A percentile compares a stretch with the other conserved stretches of the same genome.
phyloP scores from a whole-genome alignment of 2,888 invertebrate genomes.

The Fissipunctia ypsillon region DNA sequence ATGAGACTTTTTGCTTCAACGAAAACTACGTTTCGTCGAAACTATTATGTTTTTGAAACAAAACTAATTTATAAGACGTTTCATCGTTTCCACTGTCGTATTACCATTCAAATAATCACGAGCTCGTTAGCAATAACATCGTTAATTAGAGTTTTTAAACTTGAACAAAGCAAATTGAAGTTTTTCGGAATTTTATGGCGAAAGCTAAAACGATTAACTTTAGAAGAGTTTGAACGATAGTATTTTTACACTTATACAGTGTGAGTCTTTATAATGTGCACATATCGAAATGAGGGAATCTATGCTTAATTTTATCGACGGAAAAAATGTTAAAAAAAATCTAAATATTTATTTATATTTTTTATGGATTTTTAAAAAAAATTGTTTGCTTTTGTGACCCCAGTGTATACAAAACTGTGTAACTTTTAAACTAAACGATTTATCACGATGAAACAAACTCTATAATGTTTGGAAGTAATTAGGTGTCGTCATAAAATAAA shows the following conservation, averaged over 20 bases:
- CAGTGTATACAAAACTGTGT: no score
- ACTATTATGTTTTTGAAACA: constrained; percentile 7
- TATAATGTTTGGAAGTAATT: no score
- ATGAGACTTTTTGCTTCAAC: constrained; percentile 14
- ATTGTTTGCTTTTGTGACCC: no score
- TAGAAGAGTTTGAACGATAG: constrained; percentile 22
- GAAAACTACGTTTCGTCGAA: not conserved
- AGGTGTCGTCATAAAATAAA: no score
- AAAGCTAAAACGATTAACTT: constrained; percentile 28
- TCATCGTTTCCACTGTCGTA: not conserved
- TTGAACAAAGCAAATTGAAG: constrained; percentile 17
- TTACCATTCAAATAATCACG: not conserved
- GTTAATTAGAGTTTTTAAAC: constrained; percentile 39
- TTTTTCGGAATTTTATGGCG: constrained; percentile 30
- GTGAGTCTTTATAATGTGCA: no score
- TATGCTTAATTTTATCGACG: no score
- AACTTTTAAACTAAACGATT: no score
- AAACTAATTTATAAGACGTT: constrained; percentile 14
- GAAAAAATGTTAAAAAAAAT: no score
- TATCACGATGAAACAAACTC: no score
- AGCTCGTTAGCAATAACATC: constrained; percentile 16
- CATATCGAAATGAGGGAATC: no score
- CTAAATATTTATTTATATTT: no score
- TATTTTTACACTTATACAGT: constrained; percentile 13
- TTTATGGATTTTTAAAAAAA: no score